Evolutionary conservation across 2,113 vertebrate species (phyloP).

Genomic region (Phalacrocorax brasilianus): DNA sequence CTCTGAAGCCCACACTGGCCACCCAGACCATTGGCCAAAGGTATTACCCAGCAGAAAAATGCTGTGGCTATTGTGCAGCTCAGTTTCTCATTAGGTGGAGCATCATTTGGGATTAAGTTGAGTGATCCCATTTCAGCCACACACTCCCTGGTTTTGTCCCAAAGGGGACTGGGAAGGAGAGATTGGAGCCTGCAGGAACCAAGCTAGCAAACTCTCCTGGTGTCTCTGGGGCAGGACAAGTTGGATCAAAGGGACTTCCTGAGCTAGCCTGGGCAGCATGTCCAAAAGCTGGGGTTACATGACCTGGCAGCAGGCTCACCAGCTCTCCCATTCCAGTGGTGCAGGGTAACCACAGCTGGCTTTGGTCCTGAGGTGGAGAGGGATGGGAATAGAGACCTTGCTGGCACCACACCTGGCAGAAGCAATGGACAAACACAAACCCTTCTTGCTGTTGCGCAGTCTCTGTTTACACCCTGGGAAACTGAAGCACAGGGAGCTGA

Average conservation of each 20-base stretch:
- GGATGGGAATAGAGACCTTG: rapidly evolving
- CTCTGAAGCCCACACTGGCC: rapidly evolving
- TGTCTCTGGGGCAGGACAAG: background rate
- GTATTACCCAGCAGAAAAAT: background rate
- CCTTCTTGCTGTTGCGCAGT: background rate
- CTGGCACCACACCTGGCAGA: background rate
- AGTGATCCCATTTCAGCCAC: background rate
- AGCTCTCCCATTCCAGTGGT: rapidly evolving
- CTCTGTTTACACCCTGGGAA: background rate
- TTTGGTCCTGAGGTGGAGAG: background rate
- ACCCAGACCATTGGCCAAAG: background rate
- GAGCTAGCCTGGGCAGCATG: background rate
- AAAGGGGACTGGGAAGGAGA: background rate
- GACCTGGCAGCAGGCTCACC: rapidly evolving
- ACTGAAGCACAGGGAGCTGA: rapidly evolving
- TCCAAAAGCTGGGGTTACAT: background rate
- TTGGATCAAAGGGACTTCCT: background rate
- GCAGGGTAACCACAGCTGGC: background rate
- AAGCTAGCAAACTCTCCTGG: background rate
- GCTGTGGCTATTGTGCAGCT: background rate
- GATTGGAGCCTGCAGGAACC: background rate
- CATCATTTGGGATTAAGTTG: background rate
- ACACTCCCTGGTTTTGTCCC: background rate
- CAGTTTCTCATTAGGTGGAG: background rate
- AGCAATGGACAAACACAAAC: background rate